Conservation (phyloP, 2,113 vertebrate species). For the human region DNA sequence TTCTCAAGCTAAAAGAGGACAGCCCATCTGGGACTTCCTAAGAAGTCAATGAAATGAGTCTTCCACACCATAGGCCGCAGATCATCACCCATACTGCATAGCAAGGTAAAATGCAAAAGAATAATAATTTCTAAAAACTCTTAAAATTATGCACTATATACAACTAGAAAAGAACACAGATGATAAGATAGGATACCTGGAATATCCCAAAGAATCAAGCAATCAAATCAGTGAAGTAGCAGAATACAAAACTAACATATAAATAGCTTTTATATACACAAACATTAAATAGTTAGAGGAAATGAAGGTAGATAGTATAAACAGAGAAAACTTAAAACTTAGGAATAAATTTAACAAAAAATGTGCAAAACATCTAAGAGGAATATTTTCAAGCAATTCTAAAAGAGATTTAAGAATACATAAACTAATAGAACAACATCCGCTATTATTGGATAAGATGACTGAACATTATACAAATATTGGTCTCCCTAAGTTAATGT, state of each 20-base stretch:
- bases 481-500: background rate
- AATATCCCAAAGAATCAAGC: background rate
- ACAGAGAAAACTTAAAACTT: background rate
- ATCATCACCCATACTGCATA: background rate
- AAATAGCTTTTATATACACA: background rate
- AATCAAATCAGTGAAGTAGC: background rate
- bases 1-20: background rate
- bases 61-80: background rate
- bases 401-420: background rate
- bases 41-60: background rate
- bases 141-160: background rate
- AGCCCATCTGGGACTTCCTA: background rate
- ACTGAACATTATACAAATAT: background rate
- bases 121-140: background rate
- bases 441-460: background rate
- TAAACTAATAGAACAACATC: background rate
- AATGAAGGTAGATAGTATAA: background rate
- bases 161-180: background rate
- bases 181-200: background rate
- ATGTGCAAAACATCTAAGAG: background rate
- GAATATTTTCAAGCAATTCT: background rate
- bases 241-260: background rate
- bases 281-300: background rate
- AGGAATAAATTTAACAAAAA: background rate
- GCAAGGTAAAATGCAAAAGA: background rate